Evolutionary conservation across 1,140 invertebrate species (phyloP), one percentile per base, ranked within the genome.

Genomic region (Saccostrea glomerata): DNA sequence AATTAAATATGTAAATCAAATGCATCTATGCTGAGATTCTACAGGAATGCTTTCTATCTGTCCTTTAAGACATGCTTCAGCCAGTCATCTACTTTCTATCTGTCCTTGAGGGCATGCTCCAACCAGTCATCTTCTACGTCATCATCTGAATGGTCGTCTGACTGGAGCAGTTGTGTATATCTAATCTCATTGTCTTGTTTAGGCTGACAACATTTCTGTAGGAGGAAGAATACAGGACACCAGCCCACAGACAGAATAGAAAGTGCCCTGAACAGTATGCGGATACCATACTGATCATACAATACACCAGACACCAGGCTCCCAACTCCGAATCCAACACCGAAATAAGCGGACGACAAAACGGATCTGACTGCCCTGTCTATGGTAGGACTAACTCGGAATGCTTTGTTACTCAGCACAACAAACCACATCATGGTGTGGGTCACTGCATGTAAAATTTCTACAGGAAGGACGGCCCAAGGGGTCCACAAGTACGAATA

Each of bases 401-500:
- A 94, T 54, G 93, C 91, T n/a, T 92, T 92, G 73, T 93, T 92
- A 84, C 92, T 93, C 0, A 93, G 88, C 0, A 94, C 88, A 15
- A 94, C 94, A 87, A 91, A 92, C 94, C 94, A 94, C 89, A 94
- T 90, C 13, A 92, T 91, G 66, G 94, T 93, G 84, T 93, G 92
- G 1, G 93, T 94, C 70, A 94, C 91, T 11, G 92, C 92, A 90
- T 94, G 93, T 20, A 92, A 84, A 17, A 94, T 36, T 84, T 94
- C 94, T 13, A 90, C 90, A 13, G 94, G 93, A 6, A 94, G 86
- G 12, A 94, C 91, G 11, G 92, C 92, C 94, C 94, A 94, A 0
- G 94, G 92, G 7, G 91, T 91, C 87, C 90, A 88, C 4, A 94
- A 70, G 55, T 93, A 94, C 0, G 93, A 93, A 84, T 94, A 94